Percentiles rank a stretch among this genome's conserved stretches.
Conservation (phyloP, 2,113 vertebrate genomes). For the Fulica atra region DNA sequence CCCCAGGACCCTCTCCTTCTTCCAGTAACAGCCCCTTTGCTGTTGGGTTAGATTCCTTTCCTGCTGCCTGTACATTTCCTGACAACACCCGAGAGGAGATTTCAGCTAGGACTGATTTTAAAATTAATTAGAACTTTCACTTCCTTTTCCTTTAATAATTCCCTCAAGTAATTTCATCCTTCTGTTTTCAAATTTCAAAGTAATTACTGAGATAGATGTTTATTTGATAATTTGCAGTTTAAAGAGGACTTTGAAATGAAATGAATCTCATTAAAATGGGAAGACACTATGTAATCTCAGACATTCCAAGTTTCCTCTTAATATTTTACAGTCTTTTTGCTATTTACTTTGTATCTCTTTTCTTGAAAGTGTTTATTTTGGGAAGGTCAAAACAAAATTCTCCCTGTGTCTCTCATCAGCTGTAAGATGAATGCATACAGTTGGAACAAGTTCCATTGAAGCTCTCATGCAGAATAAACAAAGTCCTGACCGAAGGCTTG, state of each 20-base stretch:
- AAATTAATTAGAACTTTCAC: not conserved
- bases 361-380: slow-evolving; percentile 61
- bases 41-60: not conserved
- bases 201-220: not conserved
- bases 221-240: slow-evolving; percentile 26
- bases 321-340: slow-evolving; percentile 49
- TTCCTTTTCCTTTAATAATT: not conserved
- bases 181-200: not conserved
- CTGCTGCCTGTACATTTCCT: not conserved
- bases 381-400: slow-evolving; percentile 65
- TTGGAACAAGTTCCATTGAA: slow-evolving; percentile 57
- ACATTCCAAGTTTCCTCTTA: slow-evolving; percentile 34
- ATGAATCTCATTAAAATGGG: not conserved
- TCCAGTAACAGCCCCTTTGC: not conserved
- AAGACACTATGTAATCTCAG: slow-evolving; percentile 48
- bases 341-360: slow-evolving; percentile 70
- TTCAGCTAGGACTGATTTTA: not conserved
- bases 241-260: slow-evolving; percentile 30
- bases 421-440: slow-evolving; percentile 47
- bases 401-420: slow-evolving; percentile 53
- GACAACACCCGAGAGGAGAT: not conserved
- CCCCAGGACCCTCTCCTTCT: not conserved
- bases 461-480: slow-evolving; percentile 54
- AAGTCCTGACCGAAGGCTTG: slow-evolving; percentile 40
- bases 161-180: not conserved